Base-by-base conservation (phyloP, 2,888 invertebrate genomes). In the Chelonus formosanus region DNA sequence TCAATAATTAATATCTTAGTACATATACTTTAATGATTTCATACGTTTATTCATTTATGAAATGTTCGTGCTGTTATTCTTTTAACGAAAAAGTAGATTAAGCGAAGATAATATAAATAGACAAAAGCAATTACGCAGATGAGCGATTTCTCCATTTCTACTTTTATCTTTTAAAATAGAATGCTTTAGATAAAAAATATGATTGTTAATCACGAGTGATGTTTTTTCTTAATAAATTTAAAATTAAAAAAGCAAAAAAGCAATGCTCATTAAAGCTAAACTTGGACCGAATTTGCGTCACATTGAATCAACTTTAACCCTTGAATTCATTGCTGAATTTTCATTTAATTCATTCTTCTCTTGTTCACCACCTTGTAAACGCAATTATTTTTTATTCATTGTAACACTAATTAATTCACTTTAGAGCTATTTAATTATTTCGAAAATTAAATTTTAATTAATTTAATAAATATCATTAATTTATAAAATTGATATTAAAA, bases 311-410 rank as follows among this genome's bases (percentile, higher is more conserved):
- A 48, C 31, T 48, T 10, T 48, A 7, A 20, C 48, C 10, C 48
- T 48, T 20, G 48, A 48, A 48, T 10, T 48, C 48, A 48, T 48
- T 31, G 10, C 10, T 31, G 48, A 31, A 10, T 48, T 48, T 48
- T 48, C 48, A 2, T 48, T 48, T 5, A 10, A 20, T 31, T 48
- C 48, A 48, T 48, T 48, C 10, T 48, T 31, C 48, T 48, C 48
- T 48, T 48, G 48, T 48, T 48, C 48, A 5, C n/a, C 3, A 48
- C 10, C 10, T 31, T 48, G 31, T 31, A n/a, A 31, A 4, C 10
- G 48, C 31, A 48, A 48, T 48, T 48, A 48, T 48, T 31, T 48
- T 31, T 48, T 48, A 48, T 48, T 48, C 48, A 20, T 6, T 31
- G 48, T 20, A 10, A 31, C 10, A 48, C 48, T 31, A 48, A 48